Base-by-base conservation (phyloP, 2,797 vertebrate genomes). In the Channa striata region DNA sequence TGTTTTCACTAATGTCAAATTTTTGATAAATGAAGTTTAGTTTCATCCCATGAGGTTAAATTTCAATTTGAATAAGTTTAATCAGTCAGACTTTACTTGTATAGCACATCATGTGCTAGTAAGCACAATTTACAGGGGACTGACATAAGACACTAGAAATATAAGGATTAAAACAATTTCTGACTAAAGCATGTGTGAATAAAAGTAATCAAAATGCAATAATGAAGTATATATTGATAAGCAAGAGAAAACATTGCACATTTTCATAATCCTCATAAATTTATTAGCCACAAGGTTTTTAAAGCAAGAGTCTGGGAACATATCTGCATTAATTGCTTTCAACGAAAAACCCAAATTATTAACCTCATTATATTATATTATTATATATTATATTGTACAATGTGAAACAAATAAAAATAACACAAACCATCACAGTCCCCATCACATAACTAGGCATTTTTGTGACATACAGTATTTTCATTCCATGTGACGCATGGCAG, bases 11-110 rank as follows among this genome's bases (percentile, higher is more conserved):
- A 40, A 44, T n/a, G 57, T 60, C 44, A 63, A 39, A n/a, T 53
- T 63, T 14, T 66, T n/a, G 68, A 66, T 34, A 69, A 71, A 49
- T 50, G 57, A 23, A 51, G 60, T 47, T 68, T 19, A n/a, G 47
- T 11, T 66, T 58, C 5, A 58, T 20, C 23, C 11, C 4, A 11
- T 11, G 4, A 19, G 48, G 21, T 51, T 14, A 59, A 5, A 42
- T 9, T 51, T 42, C 46, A 21, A 11, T 17, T 17, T 4, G 2
- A 16, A 39, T 53, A 14, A 51, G 30, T 11, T 17, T 16, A 21
- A 39, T 34, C 50, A 19, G 9, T 40, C 13, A 8, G 23, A 21
- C n/a, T 16, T 11, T n/a, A 62, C 19, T 62, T 20, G n/a, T 43
- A 14, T 7, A 43, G 17, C 44, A 20, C 2, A 17, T 16, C 20